Evolutionary conservation across 2,888 invertebrate species (phyloP).

Genomic region (Cosmia pyralina): DNA sequence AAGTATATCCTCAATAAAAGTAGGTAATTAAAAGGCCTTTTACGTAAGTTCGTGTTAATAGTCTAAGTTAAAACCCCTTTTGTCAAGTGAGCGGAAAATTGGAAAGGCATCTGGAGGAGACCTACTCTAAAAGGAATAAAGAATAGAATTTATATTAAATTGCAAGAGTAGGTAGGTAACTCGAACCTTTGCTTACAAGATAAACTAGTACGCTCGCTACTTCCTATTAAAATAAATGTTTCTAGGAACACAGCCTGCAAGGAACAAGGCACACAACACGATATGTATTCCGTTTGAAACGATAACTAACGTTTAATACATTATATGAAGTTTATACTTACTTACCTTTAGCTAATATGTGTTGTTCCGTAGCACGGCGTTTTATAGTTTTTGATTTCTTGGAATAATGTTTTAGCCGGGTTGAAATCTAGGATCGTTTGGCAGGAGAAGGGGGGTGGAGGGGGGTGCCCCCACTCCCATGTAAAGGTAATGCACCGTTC

Average conservation of each 20-base stretch:
- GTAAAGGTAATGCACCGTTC: too few species aligned
- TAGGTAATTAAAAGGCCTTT: neutral
- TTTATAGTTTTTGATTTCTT: constrained; percentile 5
- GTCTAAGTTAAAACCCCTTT: constrained; percentile 11
- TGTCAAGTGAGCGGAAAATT: constrained; percentile 27
- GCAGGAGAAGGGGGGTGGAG: too few species aligned
- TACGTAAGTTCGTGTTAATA: neutral
- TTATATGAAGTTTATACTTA: neutral
- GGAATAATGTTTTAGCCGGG: neutral
- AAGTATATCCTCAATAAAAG: too few species aligned
- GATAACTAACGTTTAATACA: neutral
- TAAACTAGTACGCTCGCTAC: constrained; percentile 36
- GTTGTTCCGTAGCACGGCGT: neutral
- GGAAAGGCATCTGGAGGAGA: constrained; percentile 32
- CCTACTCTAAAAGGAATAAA: constrained; percentile 37
- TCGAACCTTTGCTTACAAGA: constrained; percentile 37
- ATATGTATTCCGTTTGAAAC: constrained; percentile 14
- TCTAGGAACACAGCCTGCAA: constrained; percentile 25
- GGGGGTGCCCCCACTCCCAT: too few species aligned
- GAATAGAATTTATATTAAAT: constrained; percentile 55
- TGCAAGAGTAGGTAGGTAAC: constrained; percentile 33
- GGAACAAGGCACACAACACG: constrained; percentile 7
- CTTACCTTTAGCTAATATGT: neutral
- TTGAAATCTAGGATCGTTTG: too few species aligned
- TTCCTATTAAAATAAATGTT: constrained; percentile 47